phyloP scores from a whole-genome alignment of 2,113 vertebrate genomes.

The Kryptolebias marmoratus region DNA sequence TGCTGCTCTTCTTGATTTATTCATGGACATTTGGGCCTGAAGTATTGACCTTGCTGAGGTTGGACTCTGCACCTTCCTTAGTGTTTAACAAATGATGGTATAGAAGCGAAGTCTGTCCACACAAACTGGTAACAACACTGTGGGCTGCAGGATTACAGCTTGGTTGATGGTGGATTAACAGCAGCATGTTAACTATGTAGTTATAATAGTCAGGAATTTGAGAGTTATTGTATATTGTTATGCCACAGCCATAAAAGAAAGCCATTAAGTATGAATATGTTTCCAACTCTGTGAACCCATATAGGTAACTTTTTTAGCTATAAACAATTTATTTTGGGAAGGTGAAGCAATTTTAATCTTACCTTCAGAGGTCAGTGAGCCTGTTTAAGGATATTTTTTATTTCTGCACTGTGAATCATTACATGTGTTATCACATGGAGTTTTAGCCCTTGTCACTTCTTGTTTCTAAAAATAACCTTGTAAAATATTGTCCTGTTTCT shows the following conservation, averaged over 20 bases:
- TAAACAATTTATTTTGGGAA: neutral
- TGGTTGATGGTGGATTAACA: conserved; percentile 19
- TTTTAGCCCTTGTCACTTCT: no score
- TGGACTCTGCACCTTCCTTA: conserved; percentile 14
- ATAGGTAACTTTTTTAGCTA: neutral
- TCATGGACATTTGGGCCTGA: conserved; percentile 18
- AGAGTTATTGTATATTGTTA: neutral
- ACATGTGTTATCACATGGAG: no score
- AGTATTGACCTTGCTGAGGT: conserved; percentile 29
- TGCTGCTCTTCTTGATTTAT: conserved; percentile 39
- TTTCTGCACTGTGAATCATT: no score
- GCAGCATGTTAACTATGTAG: conserved; percentile 7
- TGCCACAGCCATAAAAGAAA: neutral
- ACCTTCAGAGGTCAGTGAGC: neutral
- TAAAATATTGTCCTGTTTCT: no score
- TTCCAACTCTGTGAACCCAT: no score
- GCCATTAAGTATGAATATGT: neutral
- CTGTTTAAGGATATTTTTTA: neutral
- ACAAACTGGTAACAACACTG: neutral
- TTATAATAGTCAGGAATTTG: neutral
- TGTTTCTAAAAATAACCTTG: no score
- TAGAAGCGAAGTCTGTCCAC: conserved; percentile 1
- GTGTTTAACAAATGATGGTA: conserved; percentile 33
- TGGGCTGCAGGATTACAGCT: conserved; percentile 4
- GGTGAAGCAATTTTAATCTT: neutral